Conservation (phyloP, 2,797 vertebrate genomes). For the Melanotaenia maccullochi region DNA sequence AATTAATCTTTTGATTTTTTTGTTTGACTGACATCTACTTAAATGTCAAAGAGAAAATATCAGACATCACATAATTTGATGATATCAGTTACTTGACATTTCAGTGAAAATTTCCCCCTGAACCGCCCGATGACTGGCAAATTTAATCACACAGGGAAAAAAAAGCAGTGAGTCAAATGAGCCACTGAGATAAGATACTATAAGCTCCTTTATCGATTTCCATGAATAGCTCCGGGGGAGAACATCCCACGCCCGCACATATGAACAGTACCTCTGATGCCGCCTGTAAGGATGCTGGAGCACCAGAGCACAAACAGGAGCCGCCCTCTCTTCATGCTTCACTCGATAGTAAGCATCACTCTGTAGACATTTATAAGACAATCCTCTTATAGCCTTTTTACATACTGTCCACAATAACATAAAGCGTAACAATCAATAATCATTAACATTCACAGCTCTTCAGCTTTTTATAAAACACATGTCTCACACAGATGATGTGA, state of each 20-base stretch:
- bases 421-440: too few species aligned
- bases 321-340: conserved; percentile 41
- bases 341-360: background rate
- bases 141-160: conserved; percentile 1
- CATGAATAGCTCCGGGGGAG: too few species aligned
- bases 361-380: conserved; percentile 8
- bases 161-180: background rate
- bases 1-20: too few species aligned
- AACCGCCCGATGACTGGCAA: conserved; percentile 9
- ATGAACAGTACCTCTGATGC: conserved; percentile 31
- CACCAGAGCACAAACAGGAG: conserved; percentile 48
- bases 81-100: conserved; percentile 15
- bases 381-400: too few species aligned
- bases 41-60: background rate
- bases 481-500: too few species aligned
- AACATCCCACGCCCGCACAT: too few species aligned
- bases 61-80: background rate
- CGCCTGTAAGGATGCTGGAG: conserved; percentile 11
- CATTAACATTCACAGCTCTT: too few species aligned
- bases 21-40: too few species aligned
- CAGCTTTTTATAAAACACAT: too few species aligned
- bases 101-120: conserved; percentile 9
- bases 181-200: background rate
- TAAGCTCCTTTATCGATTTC: background rate
- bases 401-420: too few species aligned